These are phyloP conservation scores for Ptychoptera albimana DNA, from an alignment of 2,888 invertebrate genomes.

Conservation along the genomic window DNA sequence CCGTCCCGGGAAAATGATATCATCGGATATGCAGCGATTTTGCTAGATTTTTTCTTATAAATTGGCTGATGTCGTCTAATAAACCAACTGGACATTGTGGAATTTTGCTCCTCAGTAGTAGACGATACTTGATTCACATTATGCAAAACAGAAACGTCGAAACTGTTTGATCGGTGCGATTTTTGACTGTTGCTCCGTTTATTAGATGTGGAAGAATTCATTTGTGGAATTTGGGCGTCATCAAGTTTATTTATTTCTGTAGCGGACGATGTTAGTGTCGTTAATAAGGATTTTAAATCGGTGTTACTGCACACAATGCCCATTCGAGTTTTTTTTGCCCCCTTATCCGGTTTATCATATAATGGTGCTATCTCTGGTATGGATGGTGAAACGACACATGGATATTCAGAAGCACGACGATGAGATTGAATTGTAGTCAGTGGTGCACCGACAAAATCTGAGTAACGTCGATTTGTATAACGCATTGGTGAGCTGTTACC, in stretches of 20 bases:
- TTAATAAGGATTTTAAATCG: slow-evolving; percentile 24
- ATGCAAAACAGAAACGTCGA: slow-evolving; percentile 60
- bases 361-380: slow-evolving; percentile 12
- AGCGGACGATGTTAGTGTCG: slow-evolving; percentile 63
- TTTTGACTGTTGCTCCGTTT: slow-evolving; percentile 18
- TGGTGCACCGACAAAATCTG: slow-evolving; percentile 44
- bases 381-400: slow-evolving; percentile 24
- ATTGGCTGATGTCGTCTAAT: slow-evolving; percentile 62
- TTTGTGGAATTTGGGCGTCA: slow-evolving; percentile 19
- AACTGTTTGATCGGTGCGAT: slow-evolving; percentile 67
- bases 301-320: slow-evolving; percentile 21
- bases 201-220: slow-evolving; percentile 12
- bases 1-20: slow-evolving; percentile 42
- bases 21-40: slow-evolving; percentile 33
- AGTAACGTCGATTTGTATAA: slow-evolving; percentile 49
- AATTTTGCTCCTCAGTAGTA: slow-evolving; percentile 33
- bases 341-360: slow-evolving; percentile 11
- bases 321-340: slow-evolving; percentile 34
- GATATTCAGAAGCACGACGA: slow-evolving; percentile 58
- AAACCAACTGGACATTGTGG: slow-evolving; percentile 56
- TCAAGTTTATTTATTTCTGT: slow-evolving; percentile 61
- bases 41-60: slow-evolving; percentile 40
- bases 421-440: slow-evolving; percentile 39
- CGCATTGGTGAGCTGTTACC: slow-evolving; percentile 34
- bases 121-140: slow-evolving; percentile 30